Base-by-base conservation (phyloP, 2,797 vertebrate species). In the Sorex maritimensis region DNA sequence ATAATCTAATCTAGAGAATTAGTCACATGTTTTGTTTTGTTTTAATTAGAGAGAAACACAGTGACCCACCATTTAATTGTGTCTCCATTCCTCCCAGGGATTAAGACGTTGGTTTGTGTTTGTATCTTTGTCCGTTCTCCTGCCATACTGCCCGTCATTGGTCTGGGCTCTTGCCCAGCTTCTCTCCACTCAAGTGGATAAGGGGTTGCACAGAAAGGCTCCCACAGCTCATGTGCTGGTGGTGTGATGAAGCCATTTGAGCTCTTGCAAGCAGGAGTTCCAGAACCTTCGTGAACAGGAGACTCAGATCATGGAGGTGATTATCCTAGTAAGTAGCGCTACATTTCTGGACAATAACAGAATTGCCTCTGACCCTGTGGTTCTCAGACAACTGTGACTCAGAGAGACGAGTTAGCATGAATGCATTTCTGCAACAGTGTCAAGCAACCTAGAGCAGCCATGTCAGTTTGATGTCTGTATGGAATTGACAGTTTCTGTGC, bases 391-490 rank as follows among this genome's bases (percentile, higher is more conserved):
- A n/a, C 28, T 28, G 46, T 3, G 61, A 26, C 79, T 65, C 93
- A 92, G 58, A 79, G 34, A 92, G 44, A 41, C 24, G 34, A 38
- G 41, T 61, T 86, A 79, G 61, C 6, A 3, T 55, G 30, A 79
- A 85, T 85, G 77, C 5, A 87, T 96, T 96, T 97, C 2, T 5
- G 67, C 92, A 96, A 68, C 26, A 61, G 30, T 5, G 30, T n/a
- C 58, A 78, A 81, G 49, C 24, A 11, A n/a, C 24, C 24, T 63
- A 68, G 78, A 85, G 65, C 74, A 74, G 44, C 28, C 26, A 7
- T 69, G 24, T 46, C 41, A 84, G 63, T 93, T 87, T 86, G 69
- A 86, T 81, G 8, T 58, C 46, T 80, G 1, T 73, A 68, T 88
- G 28, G 55, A 58, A 14, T 19, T 52, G 41, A 61, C 71, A 55